Evolutionary conservation across 1,140 invertebrate genomes (phyloP).

Genomic region (Solen grandis): DNA sequence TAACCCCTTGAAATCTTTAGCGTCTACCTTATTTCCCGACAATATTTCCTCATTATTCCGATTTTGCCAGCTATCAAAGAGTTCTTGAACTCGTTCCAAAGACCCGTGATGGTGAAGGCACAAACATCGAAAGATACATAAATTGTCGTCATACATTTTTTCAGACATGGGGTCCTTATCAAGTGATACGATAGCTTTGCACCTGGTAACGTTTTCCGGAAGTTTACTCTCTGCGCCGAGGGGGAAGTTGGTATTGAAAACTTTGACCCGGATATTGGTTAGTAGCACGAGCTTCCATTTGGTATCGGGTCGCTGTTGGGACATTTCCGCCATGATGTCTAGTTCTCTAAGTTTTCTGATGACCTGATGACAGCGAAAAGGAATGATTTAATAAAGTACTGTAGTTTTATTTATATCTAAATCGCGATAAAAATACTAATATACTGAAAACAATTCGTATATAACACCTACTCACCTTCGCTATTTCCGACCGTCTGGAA

Average conservation of each 20-base stretch:
- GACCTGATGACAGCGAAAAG: not conserved
- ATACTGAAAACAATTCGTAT: not conserved
- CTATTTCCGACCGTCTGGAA: slow-evolving; percentile 12
- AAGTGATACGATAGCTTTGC: not conserved
- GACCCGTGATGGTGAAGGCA: not conserved
- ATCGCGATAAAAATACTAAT: too few relatives aligned
- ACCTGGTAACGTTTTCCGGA: slow-evolving; percentile 5
- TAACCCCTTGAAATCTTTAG: not conserved
- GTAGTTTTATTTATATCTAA: too few relatives aligned
- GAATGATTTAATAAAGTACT: too few relatives aligned
- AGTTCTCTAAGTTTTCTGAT: slow-evolving; percentile 20
- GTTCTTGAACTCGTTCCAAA: not conserved
- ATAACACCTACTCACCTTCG: not conserved
- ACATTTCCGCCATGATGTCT: slow-evolving; percentile 10
- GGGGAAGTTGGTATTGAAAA: slow-evolving; percentile 4
- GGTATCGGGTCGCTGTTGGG: not conserved
- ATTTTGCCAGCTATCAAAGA: not conserved
- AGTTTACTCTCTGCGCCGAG: not conserved
- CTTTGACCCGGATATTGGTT: slow-evolving; percentile 25
- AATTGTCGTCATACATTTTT: not conserved
- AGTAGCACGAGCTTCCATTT: too few relatives aligned
- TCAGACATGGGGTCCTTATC: not conserved
- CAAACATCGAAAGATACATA: slow-evolving; percentile 16
- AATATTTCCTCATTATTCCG: not conserved
- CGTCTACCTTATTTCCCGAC: not conserved